A percentile compares a stretch with the other conserved stretches of the same genome.
These are phyloP conservation scores for Sphaeridia pumilis DNA, from an alignment of 2,888 invertebrate genomes.

Conservation along the genomic window DNA sequence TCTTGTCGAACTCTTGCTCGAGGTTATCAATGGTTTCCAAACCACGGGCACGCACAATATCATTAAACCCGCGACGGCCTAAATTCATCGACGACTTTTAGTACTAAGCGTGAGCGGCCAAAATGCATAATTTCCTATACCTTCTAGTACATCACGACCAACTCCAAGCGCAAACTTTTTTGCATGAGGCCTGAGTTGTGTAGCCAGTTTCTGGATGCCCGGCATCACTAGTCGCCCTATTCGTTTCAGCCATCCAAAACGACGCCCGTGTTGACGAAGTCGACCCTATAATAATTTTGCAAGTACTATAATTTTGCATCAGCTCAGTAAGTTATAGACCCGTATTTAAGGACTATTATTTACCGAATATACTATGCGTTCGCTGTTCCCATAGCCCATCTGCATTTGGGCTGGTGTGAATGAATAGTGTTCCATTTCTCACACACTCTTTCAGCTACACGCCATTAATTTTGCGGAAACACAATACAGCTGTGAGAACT, in stretches of 20 bases:
- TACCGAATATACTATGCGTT: too few species aligned
- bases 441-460: too few species aligned
- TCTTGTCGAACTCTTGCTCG: not conserved
- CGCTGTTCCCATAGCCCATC: too few species aligned
- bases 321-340: too few species aligned
- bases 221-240: not conserved
- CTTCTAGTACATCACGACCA: not conserved
- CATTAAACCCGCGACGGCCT: not conserved
- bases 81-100: too few species aligned
- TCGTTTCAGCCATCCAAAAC: not conserved
- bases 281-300: not conserved
- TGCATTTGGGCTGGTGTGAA: too few species aligned
- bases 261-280: not conserved
- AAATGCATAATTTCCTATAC: too few species aligned
- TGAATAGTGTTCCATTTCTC: too few species aligned
- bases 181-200: not conserved
- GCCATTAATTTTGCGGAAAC: not conserved
- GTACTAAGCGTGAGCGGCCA: too few species aligned
- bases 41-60: not conserved
- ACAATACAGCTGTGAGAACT: not conserved
- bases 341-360: too few species aligned
- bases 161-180: not conserved
- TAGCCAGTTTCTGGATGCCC: not conserved
- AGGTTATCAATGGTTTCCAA: not conserved
- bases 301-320: too few species aligned